phyloP scores from a whole-genome alignment of 2,888 invertebrate genomes.

The Himalopsyche tibetana region DNA sequence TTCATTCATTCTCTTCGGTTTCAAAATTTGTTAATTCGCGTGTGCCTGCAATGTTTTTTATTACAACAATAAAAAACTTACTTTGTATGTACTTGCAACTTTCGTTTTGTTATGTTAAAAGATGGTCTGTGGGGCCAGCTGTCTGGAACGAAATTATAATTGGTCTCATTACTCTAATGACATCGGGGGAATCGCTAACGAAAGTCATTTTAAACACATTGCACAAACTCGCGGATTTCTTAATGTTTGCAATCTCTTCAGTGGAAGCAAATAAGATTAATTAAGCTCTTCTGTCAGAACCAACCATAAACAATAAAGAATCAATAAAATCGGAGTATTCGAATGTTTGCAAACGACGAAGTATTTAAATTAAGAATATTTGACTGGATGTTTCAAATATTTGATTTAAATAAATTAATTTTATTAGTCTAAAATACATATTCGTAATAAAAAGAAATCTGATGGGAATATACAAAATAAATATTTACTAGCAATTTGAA shows the following conservation, averaged over 20 bases:
- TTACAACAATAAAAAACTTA: neutral
- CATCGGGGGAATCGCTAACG: constrained; percentile 24
- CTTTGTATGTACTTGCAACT: neutral
- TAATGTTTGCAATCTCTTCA: neutral
- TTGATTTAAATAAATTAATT: too few species aligned
- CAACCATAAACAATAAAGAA: too few species aligned
- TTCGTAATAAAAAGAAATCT: too few species aligned
- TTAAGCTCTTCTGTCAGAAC: too few species aligned
- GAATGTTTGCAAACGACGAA: too few species aligned
- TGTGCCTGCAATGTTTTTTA: neutral
- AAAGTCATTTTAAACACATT: constrained; percentile 7
- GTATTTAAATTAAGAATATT: too few species aligned
- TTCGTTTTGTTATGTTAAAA: constrained; percentile 29
- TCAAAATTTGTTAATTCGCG: neutral
- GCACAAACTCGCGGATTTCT: neutral
- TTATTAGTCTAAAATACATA: too few species aligned
- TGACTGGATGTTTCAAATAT: too few species aligned
- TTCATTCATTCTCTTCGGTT: neutral
- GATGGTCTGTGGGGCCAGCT: constrained; percentile 9
- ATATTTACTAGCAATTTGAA: too few species aligned
- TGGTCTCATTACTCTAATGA: constrained; percentile 42
- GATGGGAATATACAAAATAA: too few species aligned
- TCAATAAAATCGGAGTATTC: too few species aligned
- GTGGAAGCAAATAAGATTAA: too few species aligned
- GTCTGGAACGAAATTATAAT: constrained; percentile 42